A percentile compares a stretch with the other conserved stretches of the same genome.
These are phyloP conservation scores for Semaprochilodus insignis DNA, from an alignment of 2,797 vertebrate species.

Conservation along the genomic window DNA sequence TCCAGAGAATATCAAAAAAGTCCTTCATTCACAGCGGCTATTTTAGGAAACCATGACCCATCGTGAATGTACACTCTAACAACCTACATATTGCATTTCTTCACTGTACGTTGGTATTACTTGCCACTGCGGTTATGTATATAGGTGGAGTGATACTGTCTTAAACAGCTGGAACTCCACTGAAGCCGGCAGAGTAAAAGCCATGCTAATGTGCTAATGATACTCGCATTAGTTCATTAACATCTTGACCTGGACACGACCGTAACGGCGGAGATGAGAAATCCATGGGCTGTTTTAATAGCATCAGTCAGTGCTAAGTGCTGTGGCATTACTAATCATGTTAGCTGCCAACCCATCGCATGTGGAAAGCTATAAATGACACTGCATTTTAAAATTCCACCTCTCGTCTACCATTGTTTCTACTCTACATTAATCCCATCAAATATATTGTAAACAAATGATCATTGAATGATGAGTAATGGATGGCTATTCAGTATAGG, in stretches of 20 bases:
- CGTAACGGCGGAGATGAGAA: constrained; percentile 39
- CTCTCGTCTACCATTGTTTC: background rate
- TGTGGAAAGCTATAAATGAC: constrained; percentile 18
- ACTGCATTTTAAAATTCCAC: background rate
- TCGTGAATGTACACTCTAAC: too few relatives aligned
- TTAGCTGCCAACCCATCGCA: constrained; percentile 21
- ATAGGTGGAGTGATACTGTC: constrained; percentile 24
- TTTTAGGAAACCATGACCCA: background rate
- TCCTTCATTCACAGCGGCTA: background rate
- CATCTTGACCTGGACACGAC: constrained; percentile 56
- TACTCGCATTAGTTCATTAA: constrained; percentile 57
- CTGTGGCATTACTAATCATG: constrained; percentile 53
- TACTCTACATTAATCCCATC: background rate
- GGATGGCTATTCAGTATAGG: background rate
- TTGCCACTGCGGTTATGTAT: constrained; percentile 12
- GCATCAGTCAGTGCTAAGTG: constrained; percentile 51
- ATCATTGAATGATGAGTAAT: constrained; percentile 3
- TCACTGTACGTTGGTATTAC: background rate
- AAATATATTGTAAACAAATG: constrained; percentile 14
- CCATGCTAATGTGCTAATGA: constrained; percentile 52
- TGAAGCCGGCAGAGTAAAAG: constrained; percentile 34
- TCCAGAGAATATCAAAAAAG: background rate
- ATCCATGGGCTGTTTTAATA: constrained; percentile 51
- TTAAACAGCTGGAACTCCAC: background rate
- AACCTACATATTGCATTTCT: background rate